These are phyloP conservation scores for Rhynchotus rufescens DNA, from an alignment of 2,797 vertebrate genomes.

Conservation along the genomic window DNA sequence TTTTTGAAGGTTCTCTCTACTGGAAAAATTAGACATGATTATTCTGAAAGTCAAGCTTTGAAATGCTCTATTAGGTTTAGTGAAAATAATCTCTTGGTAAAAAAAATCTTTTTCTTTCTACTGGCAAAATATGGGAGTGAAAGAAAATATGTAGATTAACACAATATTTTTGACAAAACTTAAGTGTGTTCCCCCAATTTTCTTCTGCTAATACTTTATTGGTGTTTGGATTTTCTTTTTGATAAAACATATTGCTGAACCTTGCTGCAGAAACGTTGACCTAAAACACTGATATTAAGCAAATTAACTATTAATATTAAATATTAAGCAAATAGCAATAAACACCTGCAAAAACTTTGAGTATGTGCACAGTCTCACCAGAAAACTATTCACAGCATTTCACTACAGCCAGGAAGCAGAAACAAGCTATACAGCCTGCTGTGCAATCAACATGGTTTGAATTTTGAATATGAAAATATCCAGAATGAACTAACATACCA, in stretches of 20 bases:
- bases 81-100: neutral
- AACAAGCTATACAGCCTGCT: neutral
- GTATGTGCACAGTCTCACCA: neutral
- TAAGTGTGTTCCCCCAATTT: neutral
- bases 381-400: neutral
- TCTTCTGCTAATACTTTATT: neutral
- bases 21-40: neutral
- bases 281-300: neutral
- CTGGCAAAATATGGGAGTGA: neutral
- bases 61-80: neutral
- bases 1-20: neutral
- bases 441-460: neutral
- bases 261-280: neutral
- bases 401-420: neutral
- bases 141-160: neutral
- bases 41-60: neutral
- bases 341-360: neutral
- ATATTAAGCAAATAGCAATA: neutral
- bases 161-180: neutral
- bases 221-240: neutral
- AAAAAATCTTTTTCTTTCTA: neutral
- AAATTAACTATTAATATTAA: neutral
- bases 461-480: conserved; percentile 39
- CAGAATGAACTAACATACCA: neutral
- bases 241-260: neutral